Base-by-base conservation (phyloP, 2,113 vertebrate species). In the Ursus arctos region DNA sequence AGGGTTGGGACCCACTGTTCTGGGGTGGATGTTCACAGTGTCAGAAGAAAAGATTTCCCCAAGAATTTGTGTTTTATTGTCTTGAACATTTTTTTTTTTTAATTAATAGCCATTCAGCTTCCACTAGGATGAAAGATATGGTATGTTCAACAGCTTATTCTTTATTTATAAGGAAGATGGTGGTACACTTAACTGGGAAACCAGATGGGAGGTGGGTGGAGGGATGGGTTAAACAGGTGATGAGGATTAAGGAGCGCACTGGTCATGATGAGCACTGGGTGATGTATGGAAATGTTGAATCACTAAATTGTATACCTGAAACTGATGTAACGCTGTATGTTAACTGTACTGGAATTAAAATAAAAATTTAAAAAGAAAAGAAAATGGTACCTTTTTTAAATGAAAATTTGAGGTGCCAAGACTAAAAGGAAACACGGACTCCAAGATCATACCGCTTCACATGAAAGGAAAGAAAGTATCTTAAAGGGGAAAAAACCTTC, bases 401-500 rank as follows among this genome's bases (percentile, higher is more conserved):
- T 55, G 65, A 47, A 47, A 88, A 88, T 28, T 49, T 67, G 47
- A 95, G 28, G 22, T 65, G 15, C 40, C 18, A 53, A 84, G 14
- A 49, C 63, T 86, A 63, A 94, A 74, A 84, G 31, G 87, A 95
- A 79, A 74, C 15, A 21, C 11, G 24, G 18, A 7, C 55, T 16
- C 9, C 83, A 89, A 67, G 79, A 71, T 61, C 49, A 91, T 0
- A 57, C 33, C n/a, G 69, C 61, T 93, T 92, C 49, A 69, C 49
- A 28, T 51, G 33, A 95, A 92, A 61, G 21, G 76, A 91, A 31
- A 91, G 53, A 83, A 95, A 96, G 71, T 21, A 71, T 31, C 43
- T 67, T 90, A 76, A 95, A 94, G 53, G 36, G 53, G 83, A 91
- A 76, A 80, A 92, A 77, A 72, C n/a, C 19, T 43, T 79, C 89